These are phyloP conservation scores for Neotragus moschatus DNA, from an alignment of 2,113 vertebrate genomes.

Conservation along the genomic window DNA sequence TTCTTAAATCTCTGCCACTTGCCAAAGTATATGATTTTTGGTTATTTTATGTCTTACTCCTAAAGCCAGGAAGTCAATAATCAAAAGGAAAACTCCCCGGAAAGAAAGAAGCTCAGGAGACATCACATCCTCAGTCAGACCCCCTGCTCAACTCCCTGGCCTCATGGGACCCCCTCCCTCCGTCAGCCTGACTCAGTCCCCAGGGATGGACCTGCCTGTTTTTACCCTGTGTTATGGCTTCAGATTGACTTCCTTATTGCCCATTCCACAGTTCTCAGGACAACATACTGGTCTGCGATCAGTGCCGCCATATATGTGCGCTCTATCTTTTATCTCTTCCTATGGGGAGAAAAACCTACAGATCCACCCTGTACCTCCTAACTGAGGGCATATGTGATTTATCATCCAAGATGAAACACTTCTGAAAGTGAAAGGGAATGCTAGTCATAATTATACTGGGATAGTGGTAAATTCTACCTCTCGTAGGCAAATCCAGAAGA, in stretches of 20 bases:
- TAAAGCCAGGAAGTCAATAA: not conserved
- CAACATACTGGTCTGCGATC: too few relatives aligned
- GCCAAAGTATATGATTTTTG: not conserved
- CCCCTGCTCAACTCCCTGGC: not conserved
- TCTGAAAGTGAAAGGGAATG: not conserved
- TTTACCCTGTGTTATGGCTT: not conserved
- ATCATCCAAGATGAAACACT: not conserved
- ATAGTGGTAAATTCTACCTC: not conserved
- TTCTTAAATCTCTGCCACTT: not conserved
- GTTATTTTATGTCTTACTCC: not conserved
- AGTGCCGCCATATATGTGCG: accelerated
- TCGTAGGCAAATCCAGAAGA: not conserved
- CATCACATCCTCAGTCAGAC: not conserved
- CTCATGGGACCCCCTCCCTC: not conserved
- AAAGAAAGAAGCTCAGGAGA: not conserved
- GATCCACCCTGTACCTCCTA: not conserved
- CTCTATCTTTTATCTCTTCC: not conserved
- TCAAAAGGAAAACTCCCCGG: not conserved
- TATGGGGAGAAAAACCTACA: not conserved
- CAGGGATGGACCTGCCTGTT: accelerated
- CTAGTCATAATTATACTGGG: not conserved
- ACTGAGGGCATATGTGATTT: not conserved
- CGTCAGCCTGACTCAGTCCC: not conserved
- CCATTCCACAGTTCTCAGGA: too few relatives aligned
- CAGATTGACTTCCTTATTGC: not conserved